Evolutionary conservation across 1,140 invertebrate species (phyloP).

Genomic region (Drosophila auraria): DNA sequence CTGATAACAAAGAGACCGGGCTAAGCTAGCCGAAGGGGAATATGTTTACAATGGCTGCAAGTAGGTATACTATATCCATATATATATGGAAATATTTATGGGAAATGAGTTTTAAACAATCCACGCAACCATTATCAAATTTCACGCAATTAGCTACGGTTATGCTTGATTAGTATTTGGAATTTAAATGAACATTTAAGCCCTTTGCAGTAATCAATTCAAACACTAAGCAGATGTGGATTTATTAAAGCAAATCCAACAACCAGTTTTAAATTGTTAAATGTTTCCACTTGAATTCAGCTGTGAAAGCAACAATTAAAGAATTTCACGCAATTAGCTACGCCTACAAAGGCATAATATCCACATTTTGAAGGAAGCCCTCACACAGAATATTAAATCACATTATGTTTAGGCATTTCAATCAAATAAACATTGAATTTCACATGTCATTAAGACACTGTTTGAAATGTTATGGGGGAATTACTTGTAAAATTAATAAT

Average conservation of each 20-base stretch:
- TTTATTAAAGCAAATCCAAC: conserved; percentile 3
- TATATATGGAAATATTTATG: background rate
- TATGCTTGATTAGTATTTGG: conserved; percentile 2
- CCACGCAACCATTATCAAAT: conserved; percentile 29
- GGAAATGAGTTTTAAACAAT: conserved; percentile 7
- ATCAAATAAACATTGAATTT: background rate
- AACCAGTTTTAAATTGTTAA: background rate
- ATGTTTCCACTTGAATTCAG: background rate
- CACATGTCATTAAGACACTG: no score
- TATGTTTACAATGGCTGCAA: conserved; percentile 12
- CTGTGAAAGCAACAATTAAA: background rate
- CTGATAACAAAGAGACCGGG: conserved; percentile 21
- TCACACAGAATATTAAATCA: background rate
- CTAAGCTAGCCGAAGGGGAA: background rate
- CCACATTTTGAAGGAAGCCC: background rate
- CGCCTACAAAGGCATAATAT: background rate
- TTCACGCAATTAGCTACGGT: conserved; percentile 35
- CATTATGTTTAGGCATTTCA: background rate
- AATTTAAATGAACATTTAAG: conserved; percentile 9
- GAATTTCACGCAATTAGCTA: background rate
- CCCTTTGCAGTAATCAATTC: conserved; percentile 6
- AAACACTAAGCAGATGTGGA: conserved; percentile 12
- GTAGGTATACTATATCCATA: background rate
- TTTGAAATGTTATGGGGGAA: no score
- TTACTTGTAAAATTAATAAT: background rate